Conservation (phyloP, 2,113 vertebrate genomes). For the Psilopsiagon aurifrons region DNA sequence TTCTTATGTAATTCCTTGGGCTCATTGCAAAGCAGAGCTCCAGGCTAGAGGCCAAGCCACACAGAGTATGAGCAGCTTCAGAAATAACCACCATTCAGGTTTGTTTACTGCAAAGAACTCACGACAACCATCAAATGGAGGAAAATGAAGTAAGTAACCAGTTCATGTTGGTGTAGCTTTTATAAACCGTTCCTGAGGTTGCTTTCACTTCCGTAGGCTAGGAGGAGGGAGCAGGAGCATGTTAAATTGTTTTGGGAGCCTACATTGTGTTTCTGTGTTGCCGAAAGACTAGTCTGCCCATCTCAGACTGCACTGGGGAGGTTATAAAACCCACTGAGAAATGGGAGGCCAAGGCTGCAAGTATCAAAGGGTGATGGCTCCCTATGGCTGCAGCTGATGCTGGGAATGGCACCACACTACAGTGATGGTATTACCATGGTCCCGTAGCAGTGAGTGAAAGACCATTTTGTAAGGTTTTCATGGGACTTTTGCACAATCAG, state of each 20-base stretch:
- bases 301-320: not conserved
- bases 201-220: accelerated
- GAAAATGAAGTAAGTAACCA: not conserved
- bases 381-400: accelerated
- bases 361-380: not conserved
- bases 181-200: not conserved
- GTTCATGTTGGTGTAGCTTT: not conserved
- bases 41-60: constrained; percentile 33
- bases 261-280: not conserved
- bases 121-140: not conserved
- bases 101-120: not conserved
- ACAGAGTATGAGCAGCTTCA: constrained; percentile 29
- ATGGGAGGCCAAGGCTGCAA: not conserved
- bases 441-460: accelerated
- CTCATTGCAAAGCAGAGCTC: constrained; percentile 20
- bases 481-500: accelerated
- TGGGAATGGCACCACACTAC: accelerated
- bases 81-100: constrained; percentile 66
- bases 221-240: accelerated
- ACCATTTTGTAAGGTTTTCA: not conserved
- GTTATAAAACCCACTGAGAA: not conserved
- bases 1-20: constrained; percentile 31
- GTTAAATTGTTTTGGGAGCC: not conserved
- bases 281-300: not conserved
- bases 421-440: not conserved